Evolutionary conservation across 2,888 invertebrate species (phyloP), one percentile per base, ranked within the genome.

Genomic region (Tenthredo scrophulariae): DNA sequence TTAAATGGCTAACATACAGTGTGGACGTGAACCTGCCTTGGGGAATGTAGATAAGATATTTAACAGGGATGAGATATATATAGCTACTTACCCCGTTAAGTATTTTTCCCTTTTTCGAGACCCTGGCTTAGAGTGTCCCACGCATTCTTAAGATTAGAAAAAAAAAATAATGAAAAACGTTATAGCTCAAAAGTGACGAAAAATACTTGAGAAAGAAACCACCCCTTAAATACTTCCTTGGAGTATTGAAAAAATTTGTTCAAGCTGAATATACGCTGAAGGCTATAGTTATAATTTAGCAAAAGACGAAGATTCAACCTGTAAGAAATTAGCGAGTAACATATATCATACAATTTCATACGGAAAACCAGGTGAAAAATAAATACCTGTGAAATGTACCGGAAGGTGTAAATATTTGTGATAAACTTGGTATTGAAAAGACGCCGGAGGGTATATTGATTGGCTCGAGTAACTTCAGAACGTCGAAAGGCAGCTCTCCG

Each of bases 401-500:
- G 13, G 2, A 26, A 26, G 62, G 26, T 62, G 13, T 13, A 26
- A 62, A 62, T 62, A 26, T 62, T 26, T 62, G 62, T 22, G 10
- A 62, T 62, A 62, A 62, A 62, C 62, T 62, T 62, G 22, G 2
- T 62, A 62, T 26, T 22, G 62, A 62, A 72, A 40, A n/a, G 7
- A n/a, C n/a, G n/a, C 18, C 6, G 54, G 6, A 54, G 54, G n/a
- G 18, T 33, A n/a, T 22, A 72, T 75, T 75, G 43, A 40, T 46
- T 75, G 26, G 46, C 40, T 75, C 46, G 75, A 75, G 46, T 26
- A 75, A 46, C 75, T 75, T 72, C 37, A 72, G 70, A 72, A 72
- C 70, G 37, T n/a, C 70, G 33, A 33, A 72, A 10, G 62, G 62
- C 54, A 33, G 26, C 50, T 50, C 18, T 1, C 4, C 26, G 22